phyloP scores from a whole-genome alignment of 2,113 vertebrate genomes.

The Azemiops feae region DNA sequence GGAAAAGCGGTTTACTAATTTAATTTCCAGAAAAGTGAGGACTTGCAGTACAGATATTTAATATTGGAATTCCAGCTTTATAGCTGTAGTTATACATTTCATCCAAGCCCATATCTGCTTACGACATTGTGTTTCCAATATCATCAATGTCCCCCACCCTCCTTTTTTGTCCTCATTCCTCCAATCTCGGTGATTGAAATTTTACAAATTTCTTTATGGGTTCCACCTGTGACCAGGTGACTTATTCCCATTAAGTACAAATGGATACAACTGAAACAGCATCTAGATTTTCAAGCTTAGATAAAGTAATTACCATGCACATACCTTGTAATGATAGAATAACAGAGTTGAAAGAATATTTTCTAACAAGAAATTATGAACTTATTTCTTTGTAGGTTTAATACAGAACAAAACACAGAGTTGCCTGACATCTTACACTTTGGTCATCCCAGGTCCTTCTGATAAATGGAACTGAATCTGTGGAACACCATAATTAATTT shows the following conservation, averaged over 20 bases:
- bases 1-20: not conserved
- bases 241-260: not conserved
- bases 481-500: not conserved
- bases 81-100: conserved; percentile 25
- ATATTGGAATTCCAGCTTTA: not conserved
- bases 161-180: not conserved
- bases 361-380: not conserved
- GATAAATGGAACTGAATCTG: not conserved
- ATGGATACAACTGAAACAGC: not conserved
- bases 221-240: not conserved
- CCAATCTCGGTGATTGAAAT: not conserved
- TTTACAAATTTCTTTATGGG: not conserved
- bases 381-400: not conserved
- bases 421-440: not conserved
- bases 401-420: not conserved
- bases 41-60: not conserved
- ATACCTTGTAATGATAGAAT: not conserved
- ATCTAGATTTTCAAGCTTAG: not conserved
- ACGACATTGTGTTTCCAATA: conserved; percentile 17
- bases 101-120: conserved; percentile 42
- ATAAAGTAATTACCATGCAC: not conserved
- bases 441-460: not conserved
- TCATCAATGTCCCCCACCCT: not conserved
- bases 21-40: rapidly evolving
- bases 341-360: not conserved